Evolutionary conservation across 2,888 invertebrate species (phyloP).

Genomic region (Scrobipalpa costella): DNA sequence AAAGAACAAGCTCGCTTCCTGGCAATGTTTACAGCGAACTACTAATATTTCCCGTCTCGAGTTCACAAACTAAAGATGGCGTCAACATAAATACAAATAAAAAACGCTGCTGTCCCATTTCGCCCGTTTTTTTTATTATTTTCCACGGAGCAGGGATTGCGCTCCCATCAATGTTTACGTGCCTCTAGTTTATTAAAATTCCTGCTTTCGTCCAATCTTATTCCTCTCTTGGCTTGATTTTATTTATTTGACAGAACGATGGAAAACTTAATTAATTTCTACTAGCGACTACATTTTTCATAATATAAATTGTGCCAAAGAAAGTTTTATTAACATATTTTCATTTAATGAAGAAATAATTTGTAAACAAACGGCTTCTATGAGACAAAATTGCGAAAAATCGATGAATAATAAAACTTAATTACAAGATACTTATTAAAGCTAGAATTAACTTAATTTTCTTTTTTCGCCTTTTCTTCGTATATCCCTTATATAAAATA

Average conservation of each 20-base stretch:
- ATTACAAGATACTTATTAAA: too few relatives aligned
- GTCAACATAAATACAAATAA: constrained; percentile 48
- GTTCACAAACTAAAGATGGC: constrained; percentile 32
- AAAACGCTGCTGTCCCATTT: constrained; percentile 32
- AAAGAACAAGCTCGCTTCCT: constrained; percentile 21
- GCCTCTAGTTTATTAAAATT: constrained; percentile 75
- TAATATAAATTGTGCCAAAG: constrained; percentile 31
- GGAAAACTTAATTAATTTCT: constrained; percentile 69
- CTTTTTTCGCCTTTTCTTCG: too few relatives aligned
- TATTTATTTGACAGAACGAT: constrained; percentile 53
- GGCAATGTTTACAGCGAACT: constrained; percentile 24
- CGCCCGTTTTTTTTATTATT: constrained; percentile 37
- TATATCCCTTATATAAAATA: too few relatives aligned
- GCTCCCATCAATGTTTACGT: constrained; percentile 64
- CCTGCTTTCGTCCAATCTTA: constrained; percentile 60
- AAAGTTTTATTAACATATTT: too few relatives aligned
- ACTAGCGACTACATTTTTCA: constrained; percentile 44
- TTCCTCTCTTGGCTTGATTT: constrained; percentile 49
- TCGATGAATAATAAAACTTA: too few relatives aligned
- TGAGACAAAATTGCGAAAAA: too few relatives aligned
- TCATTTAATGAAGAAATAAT: too few relatives aligned
- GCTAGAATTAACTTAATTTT: too few relatives aligned
- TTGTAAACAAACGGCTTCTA: too few relatives aligned
- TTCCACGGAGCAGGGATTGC: constrained; percentile 37
- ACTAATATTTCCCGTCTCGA: constrained; percentile 22